Conservation (phyloP, 2,888 invertebrate species). For the Luperina nickerlii region DNA sequence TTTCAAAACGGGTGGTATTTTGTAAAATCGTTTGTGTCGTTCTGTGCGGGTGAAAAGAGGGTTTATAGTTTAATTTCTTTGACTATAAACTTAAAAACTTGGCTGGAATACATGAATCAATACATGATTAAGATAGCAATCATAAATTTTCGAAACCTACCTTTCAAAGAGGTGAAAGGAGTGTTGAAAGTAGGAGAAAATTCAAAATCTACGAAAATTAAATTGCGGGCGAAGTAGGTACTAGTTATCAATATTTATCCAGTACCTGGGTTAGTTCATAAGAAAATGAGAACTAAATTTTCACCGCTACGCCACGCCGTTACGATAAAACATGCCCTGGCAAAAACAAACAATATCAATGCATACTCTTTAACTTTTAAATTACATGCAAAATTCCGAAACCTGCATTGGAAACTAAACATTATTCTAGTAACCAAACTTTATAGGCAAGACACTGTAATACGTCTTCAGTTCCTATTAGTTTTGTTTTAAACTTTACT, state of each 20-base stretch:
- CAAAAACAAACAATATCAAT: neutral
- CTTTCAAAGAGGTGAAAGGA: neutral
- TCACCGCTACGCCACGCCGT: no score
- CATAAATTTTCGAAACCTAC: no score
- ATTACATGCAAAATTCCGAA: neutral
- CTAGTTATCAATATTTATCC: neutral
- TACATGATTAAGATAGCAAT: no score
- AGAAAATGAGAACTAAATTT: neutral
- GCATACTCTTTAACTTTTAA: neutral
- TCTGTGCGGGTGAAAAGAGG: neutral
- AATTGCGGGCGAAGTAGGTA: neutral
- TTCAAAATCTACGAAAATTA: neutral
- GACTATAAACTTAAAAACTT: neutral
- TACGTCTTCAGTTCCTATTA: constrained; percentile 29
- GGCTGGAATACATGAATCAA: neutral
- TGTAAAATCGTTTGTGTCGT: no score
- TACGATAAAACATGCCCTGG: neutral
- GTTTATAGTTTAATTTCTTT: neutral
- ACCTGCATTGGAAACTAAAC: neutral
- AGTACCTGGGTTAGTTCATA: neutral
- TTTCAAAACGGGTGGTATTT: neutral
- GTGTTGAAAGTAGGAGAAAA: neutral
- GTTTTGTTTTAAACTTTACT: constrained; percentile 9
- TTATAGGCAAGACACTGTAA: neutral
- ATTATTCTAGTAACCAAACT: constrained; percentile 21